Conservation (phyloP, 2,888 invertebrate genomes). For the Osedax frankpressi region DNA sequence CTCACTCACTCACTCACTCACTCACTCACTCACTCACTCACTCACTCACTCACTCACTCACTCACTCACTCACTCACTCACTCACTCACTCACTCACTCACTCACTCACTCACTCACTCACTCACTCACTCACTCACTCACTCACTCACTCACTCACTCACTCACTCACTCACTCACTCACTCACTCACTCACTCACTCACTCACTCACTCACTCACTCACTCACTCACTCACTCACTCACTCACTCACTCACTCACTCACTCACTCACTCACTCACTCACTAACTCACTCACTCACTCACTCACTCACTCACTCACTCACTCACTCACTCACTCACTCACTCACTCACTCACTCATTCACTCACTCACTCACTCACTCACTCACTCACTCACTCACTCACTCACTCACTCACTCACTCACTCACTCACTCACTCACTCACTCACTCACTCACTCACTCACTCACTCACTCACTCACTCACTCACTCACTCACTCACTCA, state of each 20-base stretch:
- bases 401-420: constrained; percentile 1
- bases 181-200: constrained; percentile 6
- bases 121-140: constrained; percentile 7
- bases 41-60: background rate
- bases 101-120: constrained; percentile 7
- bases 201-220: constrained; percentile 4
- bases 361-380: no score
- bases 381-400: constrained; percentile 1
- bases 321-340: background rate
- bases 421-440: background rate
- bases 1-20: background rate
- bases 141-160: constrained; percentile 4
- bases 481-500: constrained; percentile 7
- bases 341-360: no score
- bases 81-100: constrained; percentile 7
- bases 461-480: constrained; percentile 5
- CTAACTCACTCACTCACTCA: no score
- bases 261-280: background rate
- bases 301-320: background rate
- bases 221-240: constrained; percentile 9
- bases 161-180: constrained; percentile 4
- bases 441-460: constrained; percentile 5
- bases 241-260: background rate
- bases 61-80: constrained; percentile 7
- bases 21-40: constrained; percentile 1